These are phyloP conservation scores for Schlechtendalia chinensis DNA, from an alignment of 1,140 invertebrate genomes.

Conservation along the genomic window DNA sequence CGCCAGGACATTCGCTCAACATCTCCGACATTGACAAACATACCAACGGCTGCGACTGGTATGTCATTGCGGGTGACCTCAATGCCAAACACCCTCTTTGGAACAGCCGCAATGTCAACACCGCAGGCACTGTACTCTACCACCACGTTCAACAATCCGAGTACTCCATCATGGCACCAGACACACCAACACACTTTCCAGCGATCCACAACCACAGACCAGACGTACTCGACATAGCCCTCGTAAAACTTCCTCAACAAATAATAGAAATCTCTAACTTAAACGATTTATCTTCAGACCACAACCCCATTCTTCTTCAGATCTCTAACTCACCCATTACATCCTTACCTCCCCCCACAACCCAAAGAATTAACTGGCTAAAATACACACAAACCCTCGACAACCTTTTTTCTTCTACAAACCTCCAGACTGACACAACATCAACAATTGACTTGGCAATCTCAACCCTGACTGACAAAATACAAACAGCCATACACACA, in stretches of 20 bases:
- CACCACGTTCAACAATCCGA: neutral
- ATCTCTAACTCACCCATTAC: neutral
- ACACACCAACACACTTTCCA: neutral
- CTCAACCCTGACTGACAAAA: no score
- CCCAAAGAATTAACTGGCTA: no score
- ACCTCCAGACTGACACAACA: no score
- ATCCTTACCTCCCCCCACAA: neutral
- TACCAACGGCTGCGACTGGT: neutral
- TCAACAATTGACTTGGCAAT: no score
- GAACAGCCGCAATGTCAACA: neutral
- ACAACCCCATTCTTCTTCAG: conserved; percentile 8
- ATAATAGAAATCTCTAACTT: neutral
- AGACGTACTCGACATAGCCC: neutral
- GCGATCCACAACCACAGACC: neutral
- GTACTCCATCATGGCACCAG: neutral
- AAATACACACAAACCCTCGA: no score
- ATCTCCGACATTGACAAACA: neutral
- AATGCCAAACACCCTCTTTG: conserved; percentile 15
- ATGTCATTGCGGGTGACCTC: neutral
- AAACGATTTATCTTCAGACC: conserved; percentile 6
- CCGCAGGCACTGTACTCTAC: neutral
- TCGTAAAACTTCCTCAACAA: neutral
- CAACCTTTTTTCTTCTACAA: no score
- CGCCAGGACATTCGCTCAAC: neutral
- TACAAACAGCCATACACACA: no score